phyloP scores from a whole-genome alignment of 1,140 invertebrate species.

The Nasonia vitripennis region DNA sequence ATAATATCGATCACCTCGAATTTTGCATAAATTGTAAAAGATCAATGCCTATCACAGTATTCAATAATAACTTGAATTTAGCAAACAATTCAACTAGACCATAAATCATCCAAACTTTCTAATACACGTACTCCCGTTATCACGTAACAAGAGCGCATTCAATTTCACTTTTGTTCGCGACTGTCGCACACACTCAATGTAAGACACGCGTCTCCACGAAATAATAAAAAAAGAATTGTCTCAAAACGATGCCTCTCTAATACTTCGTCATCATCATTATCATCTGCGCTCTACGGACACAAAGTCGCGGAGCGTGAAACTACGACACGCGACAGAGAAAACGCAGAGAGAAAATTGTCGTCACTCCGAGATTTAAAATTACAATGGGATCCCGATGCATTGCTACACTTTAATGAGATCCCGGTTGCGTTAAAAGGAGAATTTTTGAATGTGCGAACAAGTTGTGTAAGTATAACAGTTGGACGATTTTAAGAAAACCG shows the following conservation, averaged over 20 bases:
- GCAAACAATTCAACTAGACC: not conserved
- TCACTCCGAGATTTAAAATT: not conserved
- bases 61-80: too few species aligned
- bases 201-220: not conserved
- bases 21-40: too few species aligned
- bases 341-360: constrained; percentile 1
- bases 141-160: constrained; percentile 11
- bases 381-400: not conserved
- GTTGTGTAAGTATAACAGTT: not conserved
- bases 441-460: not conserved
- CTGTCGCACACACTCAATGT: not conserved
- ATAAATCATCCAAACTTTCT: not conserved
- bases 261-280: not conserved
- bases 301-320: constrained; percentile 17
- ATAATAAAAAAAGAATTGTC: constrained; percentile 25
- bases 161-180: constrained; percentile 9
- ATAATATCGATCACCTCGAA: too few species aligned
- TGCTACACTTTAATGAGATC: not conserved
- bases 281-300: not conserved
- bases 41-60: too few species aligned
- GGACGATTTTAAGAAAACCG: not conserved
- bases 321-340: not conserved
- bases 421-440: not conserved
- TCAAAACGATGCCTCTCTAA: not conserved
- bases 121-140: not conserved